Evolutionary conservation across 1,140 invertebrate genomes (phyloP).

Genomic region (Heterodera schachtii): DNA sequence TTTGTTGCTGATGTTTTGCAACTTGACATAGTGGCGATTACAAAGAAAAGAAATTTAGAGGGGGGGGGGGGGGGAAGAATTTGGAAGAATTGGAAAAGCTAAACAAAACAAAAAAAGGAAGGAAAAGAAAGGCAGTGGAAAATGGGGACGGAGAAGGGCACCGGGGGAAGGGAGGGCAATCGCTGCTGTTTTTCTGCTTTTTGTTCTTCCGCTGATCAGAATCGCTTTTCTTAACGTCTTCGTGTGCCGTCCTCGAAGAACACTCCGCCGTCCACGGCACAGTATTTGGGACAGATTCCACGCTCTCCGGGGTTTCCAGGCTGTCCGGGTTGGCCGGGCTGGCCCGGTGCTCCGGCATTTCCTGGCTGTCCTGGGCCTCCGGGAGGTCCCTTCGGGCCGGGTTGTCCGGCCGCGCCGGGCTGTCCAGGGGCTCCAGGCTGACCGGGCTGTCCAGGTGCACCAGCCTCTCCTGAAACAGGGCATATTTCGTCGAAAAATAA

Average conservation of each 20-base stretch:
- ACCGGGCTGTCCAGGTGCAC: constrained; percentile 41
- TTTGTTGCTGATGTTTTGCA: too few relatives aligned
- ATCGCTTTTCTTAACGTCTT: constrained; percentile 19
- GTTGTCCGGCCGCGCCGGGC: constrained; percentile 36
- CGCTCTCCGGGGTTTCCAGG: constrained; percentile 39
- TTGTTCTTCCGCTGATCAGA: too few relatives aligned
- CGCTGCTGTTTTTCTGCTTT: too few relatives aligned
- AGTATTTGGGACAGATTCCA: constrained; percentile 43
- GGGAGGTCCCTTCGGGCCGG: constrained; percentile 46
- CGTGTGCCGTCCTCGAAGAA: constrained; percentile 53
- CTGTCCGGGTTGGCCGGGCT: constrained; percentile 48
- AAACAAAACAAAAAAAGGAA: too few relatives aligned
- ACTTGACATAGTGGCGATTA: too few relatives aligned
- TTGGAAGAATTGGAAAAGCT: too few relatives aligned
- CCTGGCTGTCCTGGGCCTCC: constrained; percentile 45
- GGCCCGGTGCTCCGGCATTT: constrained; percentile 47
- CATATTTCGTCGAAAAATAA: neutral
- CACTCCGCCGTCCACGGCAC: constrained; percentile 43
- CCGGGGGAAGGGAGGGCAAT: too few relatives aligned
- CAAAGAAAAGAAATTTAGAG: too few relatives aligned
- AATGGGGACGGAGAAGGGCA: too few relatives aligned
- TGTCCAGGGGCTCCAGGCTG: constrained; percentile 34
- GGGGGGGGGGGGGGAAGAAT: too few relatives aligned
- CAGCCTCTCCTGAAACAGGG: constrained; percentile 34
- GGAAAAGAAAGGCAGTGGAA: too few relatives aligned